Conservation (phyloP, 2,888 invertebrate species). For the Orthosia gracilis region DNA sequence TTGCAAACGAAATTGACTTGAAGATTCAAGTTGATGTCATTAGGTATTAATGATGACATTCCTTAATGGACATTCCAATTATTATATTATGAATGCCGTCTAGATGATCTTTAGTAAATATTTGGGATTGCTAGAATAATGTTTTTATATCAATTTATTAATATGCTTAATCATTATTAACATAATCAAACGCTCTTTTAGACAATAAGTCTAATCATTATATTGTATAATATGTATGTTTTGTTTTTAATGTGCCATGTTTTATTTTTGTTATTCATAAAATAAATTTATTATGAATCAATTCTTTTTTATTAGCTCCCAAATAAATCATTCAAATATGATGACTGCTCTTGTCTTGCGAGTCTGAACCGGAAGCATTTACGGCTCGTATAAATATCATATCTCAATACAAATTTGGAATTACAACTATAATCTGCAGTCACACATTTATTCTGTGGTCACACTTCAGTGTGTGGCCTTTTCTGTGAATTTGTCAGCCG, state of each 20-base stretch:
- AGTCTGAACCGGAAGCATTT: too few species aligned
- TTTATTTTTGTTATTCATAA: conserved; percentile 27
- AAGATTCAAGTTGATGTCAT: neutral
- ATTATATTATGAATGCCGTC: neutral
- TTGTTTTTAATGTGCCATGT: conserved; percentile 33
- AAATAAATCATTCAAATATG: neutral
- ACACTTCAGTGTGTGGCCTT: too few species aligned
- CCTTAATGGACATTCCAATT: conserved; percentile 22
- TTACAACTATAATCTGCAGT: neutral
- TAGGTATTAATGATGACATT: conserved; percentile 23
- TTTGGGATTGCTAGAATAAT: neutral
- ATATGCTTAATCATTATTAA: neutral
- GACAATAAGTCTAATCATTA: conserved; percentile 8
- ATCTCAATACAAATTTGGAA: neutral
- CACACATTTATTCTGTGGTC: too few species aligned
- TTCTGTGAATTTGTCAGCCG: neutral
- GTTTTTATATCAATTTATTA: neutral
- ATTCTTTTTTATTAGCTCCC: neutral
- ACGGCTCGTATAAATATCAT: too few species aligned
- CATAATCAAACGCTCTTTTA: conserved; percentile 5
- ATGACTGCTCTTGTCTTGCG: neutral
- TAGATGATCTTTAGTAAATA: neutral
- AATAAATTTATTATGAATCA: conserved; percentile 15
- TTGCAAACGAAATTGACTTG: conserved; percentile 1
- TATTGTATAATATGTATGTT: conserved; percentile 4